Evolutionary conservation across 2,888 invertebrate species (phyloP).

Genomic region (Pristionchus exspectatus): DNA sequence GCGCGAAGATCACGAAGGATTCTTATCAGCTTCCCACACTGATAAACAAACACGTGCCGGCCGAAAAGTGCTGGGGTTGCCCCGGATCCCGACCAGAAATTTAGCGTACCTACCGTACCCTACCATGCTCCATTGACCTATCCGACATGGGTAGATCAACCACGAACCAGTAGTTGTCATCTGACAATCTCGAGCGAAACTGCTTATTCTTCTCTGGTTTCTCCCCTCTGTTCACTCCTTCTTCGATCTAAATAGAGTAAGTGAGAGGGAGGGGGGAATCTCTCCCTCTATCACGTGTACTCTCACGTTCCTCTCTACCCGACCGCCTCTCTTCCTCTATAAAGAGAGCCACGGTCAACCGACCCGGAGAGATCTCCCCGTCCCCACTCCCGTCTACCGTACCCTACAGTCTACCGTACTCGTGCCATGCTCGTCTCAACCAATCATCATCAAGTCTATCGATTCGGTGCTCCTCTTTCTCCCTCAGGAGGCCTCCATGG

Average conservation of each 20-base stretch:
- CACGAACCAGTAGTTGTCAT: not conserved
- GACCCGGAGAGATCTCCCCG: constrained; percentile 26
- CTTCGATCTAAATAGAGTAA: constrained; percentile 43
- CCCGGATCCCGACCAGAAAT: not conserved
- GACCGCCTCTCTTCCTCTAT: constrained; percentile 19
- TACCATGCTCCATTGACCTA: not conserved
- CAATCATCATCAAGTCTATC: constrained; percentile 33
- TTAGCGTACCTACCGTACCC: not conserved
- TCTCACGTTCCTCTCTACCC: constrained; percentile 6
- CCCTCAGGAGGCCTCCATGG: constrained; percentile 16
- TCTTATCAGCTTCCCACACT: constrained; percentile 6
- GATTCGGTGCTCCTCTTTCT: not conserved
- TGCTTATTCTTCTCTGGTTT: constrained; percentile 37
- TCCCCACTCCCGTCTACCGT: not conserved
- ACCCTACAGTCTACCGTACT: not conserved
- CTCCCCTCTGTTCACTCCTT: not conserved
- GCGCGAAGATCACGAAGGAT: not conserved
- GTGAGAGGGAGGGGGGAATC: constrained; percentile 33
- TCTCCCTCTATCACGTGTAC: constrained; percentile 36
- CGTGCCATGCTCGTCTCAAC: constrained; percentile 21
- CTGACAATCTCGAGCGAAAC: constrained; percentile 20
- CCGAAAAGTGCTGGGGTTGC: not conserved
- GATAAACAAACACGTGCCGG: not conserved
- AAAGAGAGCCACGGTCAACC: constrained; percentile 3
- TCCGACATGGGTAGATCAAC: not conserved